These are phyloP conservation scores for Aradus depressus DNA, from an alignment of 2,888 invertebrate genomes.

Conservation along the genomic window DNA sequence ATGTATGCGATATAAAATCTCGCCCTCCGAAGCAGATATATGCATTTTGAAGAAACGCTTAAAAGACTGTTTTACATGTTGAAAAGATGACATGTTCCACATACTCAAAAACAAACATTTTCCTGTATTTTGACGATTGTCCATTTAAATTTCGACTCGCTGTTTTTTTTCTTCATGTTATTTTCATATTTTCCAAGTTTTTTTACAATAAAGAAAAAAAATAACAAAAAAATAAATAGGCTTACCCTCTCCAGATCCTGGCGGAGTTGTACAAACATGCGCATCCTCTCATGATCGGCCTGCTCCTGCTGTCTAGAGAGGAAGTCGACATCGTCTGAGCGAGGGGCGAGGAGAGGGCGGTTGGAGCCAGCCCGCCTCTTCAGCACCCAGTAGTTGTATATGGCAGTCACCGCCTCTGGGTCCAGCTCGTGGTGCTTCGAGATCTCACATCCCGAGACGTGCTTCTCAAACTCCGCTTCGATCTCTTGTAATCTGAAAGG, in stretches of 20 bases:
- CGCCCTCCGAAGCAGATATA: too few species aligned
- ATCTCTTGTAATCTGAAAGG: conserved; percentile 67
- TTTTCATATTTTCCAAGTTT: not conserved
- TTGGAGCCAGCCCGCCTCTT: conserved; percentile 81
- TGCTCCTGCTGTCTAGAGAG: conserved; percentile 69
- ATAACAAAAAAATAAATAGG: not conserved
- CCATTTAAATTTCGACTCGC: not conserved
- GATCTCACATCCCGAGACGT: conserved; percentile 75
- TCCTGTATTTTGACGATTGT: too few species aligned
- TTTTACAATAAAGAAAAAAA: not conserved
- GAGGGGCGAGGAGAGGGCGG: conserved; percentile 72
- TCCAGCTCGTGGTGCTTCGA: conserved; percentile 66
- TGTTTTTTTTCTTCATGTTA: not conserved
- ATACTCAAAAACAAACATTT: too few species aligned
- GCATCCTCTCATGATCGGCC: conserved; percentile 85
- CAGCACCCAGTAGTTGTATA: conserved; percentile 94
- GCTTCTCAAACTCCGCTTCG: conserved; percentile 85
- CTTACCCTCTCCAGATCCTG: conserved; percentile 85
- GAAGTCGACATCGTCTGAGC: conserved; percentile 68
- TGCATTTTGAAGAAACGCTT: too few species aligned
- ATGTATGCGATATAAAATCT: too few species aligned
- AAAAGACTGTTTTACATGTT: too few species aligned
- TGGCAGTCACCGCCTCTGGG: conserved; percentile 70
- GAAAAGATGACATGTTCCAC: too few species aligned
- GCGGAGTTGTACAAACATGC: conserved; percentile 87